Percentiles rank a stretch among this genome's conserved stretches.
Conservation (phyloP, 2,888 invertebrate species). For the Pristionchus arcanus region DNA sequence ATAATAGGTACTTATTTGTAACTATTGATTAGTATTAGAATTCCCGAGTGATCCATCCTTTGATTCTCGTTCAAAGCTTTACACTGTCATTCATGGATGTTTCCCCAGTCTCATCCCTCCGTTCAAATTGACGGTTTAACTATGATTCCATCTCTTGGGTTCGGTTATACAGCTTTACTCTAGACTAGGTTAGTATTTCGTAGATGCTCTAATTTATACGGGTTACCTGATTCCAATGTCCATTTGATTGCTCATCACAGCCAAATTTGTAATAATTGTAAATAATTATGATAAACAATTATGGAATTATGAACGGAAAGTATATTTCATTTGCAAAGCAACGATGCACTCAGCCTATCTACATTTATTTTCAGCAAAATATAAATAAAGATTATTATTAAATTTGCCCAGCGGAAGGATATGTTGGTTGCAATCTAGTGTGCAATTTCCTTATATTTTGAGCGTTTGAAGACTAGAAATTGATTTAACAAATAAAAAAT, state of each 20-base stretch:
- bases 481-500: neutral
- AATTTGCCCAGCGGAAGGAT: no score
- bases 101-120: conserved; percentile 8
- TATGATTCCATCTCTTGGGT: conserved; percentile 38
- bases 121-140: conserved; percentile 4
- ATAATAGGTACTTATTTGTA: conserved; percentile 25
- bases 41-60: neutral
- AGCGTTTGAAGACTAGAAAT: no score
- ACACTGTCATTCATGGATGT: conserved; percentile 36
- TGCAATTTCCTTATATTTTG: no score
- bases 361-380: no score
- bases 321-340: no score
- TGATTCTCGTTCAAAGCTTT: neutral
- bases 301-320: neutral
- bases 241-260: conserved; percentile 36
- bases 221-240: conserved; percentile 44
- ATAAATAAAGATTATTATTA: no score
- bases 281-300: conserved; percentile 44
- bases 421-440: no score
- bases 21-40: conserved; percentile 28
- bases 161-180: conserved; percentile 39
- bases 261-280: conserved; percentile 43
- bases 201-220: neutral
- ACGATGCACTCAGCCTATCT: no score
- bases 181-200: conserved; percentile 23